Evolutionary conservation across 2,113 vertebrate species (phyloP).

Genomic region (Cynocephalus volans): DNA sequence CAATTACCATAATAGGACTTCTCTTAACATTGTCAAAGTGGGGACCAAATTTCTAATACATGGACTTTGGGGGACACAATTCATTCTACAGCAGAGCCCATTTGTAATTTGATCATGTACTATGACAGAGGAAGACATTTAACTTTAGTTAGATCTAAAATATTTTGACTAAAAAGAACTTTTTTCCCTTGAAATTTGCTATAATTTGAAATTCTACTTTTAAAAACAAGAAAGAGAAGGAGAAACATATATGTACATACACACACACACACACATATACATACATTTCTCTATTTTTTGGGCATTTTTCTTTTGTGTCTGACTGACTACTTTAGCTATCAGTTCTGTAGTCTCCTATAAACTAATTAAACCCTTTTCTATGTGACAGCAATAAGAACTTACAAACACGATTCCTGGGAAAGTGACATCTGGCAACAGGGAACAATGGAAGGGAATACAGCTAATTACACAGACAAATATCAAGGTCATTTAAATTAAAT

Average conservation of each 20-base stretch:
- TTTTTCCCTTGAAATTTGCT: background rate
- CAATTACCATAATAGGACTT: too few species aligned
- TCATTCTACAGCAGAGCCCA: background rate
- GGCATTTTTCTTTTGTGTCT: background rate
- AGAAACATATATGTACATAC: background rate
- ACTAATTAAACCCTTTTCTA: background rate
- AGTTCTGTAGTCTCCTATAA: background rate
- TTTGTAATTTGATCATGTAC: background rate
- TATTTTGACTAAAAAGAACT: background rate
- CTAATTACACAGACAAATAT: constrained; percentile 9
- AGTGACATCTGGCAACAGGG: background rate
- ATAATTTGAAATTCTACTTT: constrained; percentile 11
- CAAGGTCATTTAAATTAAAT: background rate
- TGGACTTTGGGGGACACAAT: too few species aligned
- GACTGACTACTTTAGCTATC: background rate
- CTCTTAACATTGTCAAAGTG: too few species aligned
- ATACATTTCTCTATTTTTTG: background rate
- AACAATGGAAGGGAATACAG: background rate
- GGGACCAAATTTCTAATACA: too few species aligned
- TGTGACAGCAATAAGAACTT: background rate
- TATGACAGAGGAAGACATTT: background rate
- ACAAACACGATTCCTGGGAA: background rate
- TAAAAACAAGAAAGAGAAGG: background rate
- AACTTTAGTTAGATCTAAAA: background rate
- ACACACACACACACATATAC: background rate